These are phyloP conservation scores for Bubo bubo DNA, from an alignment of 2,113 vertebrate genomes.

Conservation along the genomic window DNA sequence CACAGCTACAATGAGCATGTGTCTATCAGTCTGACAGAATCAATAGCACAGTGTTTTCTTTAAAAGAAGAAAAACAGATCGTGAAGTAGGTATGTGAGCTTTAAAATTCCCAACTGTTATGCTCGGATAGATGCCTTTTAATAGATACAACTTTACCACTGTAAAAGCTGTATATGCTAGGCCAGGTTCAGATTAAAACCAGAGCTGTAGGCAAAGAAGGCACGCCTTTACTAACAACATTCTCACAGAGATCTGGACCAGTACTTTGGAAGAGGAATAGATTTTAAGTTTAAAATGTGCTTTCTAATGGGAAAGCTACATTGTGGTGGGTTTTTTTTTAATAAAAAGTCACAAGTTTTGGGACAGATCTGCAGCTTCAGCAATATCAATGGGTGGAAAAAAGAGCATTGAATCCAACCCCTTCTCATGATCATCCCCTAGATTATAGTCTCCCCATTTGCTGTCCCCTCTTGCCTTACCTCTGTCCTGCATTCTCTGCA, in stretches of 20 bases:
- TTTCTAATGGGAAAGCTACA: not conserved
- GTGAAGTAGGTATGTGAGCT: not conserved
- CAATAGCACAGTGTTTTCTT: not conserved
- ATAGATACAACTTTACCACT: not conserved
- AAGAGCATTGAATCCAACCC: not conserved
- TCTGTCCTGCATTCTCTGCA: conserved; percentile 70
- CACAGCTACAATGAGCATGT: not conserved
- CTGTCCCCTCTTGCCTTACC: conserved; percentile 59
- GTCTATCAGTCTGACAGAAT: not conserved
- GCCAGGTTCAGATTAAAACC: not conserved
- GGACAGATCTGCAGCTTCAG: not conserved
- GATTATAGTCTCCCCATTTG: not conserved
- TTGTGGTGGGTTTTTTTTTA: not conserved
- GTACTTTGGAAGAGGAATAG: not conserved
- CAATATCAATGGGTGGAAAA: not conserved
- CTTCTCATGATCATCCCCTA: not conserved
- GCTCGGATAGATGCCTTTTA: not conserved
- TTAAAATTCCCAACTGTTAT: not conserved
- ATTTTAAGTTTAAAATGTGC: not conserved
- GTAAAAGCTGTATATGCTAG: not conserved
- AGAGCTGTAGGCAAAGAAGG: not conserved
- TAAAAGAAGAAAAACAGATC: not conserved
- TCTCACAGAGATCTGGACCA: not conserved
- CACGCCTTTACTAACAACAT: not conserved
- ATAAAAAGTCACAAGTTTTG: not conserved